A percentile compares a stretch with the other conserved stretches of the same genome.
Evolutionary conservation across 64 coral and sea anemone genomes (phyloP).

Genomic region (Montipora cactus): DNA sequence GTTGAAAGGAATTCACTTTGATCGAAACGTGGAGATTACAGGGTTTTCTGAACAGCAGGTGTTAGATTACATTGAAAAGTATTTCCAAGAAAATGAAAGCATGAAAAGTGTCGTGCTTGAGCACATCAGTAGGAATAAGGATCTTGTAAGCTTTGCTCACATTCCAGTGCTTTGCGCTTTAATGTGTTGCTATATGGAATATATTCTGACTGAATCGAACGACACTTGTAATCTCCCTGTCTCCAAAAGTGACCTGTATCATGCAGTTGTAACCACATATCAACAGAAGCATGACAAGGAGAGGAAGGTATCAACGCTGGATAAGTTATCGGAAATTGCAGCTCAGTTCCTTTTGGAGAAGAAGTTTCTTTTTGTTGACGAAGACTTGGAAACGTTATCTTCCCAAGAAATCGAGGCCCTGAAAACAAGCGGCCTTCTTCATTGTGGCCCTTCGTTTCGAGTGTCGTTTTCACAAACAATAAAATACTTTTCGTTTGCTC

Average conservation of each 20-base stretch:
- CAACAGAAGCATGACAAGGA: not conserved
- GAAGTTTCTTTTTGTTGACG: conserved; percentile 9
- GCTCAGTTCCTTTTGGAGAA: conserved; percentile 28
- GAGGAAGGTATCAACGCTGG: not conserved
- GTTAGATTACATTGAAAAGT: conserved; percentile 9
- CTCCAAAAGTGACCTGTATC: conserved; percentile 9
- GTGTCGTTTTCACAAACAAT: not conserved
- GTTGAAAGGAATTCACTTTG: not conserved
- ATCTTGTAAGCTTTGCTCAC: not conserved
- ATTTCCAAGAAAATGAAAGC: conserved; percentile 24
- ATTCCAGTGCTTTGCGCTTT: conserved; percentile 32
- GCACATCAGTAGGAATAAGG: conserved; percentile 5
- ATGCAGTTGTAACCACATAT: not conserved
- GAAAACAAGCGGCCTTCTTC: conserved; percentile 32
- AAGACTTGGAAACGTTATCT: not conserved
- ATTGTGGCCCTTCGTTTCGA: conserved; percentile 18
- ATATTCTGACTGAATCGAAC: not conserved
- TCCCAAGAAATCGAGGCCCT: not conserved
- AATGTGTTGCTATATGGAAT: conserved; percentile 27
- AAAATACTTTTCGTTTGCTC: conserved; percentile 16
- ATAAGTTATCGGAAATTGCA: conserved; percentile 9
- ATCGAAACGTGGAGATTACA: conserved; percentile 16
- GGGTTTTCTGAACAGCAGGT: conserved; percentile 43
- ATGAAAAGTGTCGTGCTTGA: conserved; percentile 20
- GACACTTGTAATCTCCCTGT: not conserved